Percentiles rank a stretch among this genome's conserved stretches.
Conservation (phyloP, 2,797 vertebrate species). For the Ptychobarbus kaznakovi region DNA sequence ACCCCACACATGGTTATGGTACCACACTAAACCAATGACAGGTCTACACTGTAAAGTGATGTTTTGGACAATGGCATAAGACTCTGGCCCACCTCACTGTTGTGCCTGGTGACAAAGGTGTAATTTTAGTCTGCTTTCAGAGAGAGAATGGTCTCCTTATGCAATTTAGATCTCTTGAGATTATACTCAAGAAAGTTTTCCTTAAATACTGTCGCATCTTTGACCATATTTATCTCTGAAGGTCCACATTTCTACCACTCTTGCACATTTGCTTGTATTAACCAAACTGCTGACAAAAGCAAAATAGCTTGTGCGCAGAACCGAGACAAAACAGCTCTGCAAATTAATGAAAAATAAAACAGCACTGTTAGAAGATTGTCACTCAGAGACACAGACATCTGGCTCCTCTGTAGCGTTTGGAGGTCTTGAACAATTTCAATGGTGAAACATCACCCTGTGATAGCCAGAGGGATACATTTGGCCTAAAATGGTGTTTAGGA, state of each 20-base stretch:
- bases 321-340: constrained; percentile 47
- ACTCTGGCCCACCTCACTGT: not conserved
- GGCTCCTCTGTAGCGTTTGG: constrained; percentile 20
- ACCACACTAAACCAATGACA: constrained; percentile 43
- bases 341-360: constrained; percentile 46
- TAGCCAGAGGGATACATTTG: constrained; percentile 11
- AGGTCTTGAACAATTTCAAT: constrained; percentile 38
- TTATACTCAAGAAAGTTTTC: constrained; percentile 51
- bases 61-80: constrained; percentile 46
- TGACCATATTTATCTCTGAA: constrained; percentile 2
- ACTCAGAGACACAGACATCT: constrained; percentile 41
- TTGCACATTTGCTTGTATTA: not conserved
- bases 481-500: constrained; percentile 14
- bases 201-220: constrained; percentile 46
- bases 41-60: constrained; percentile 47
- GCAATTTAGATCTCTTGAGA: constrained; percentile 25
- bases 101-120: constrained; percentile 44
- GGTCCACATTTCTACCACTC: not conserved
- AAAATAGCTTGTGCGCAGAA: constrained; percentile 37
- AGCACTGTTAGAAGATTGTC: constrained; percentile 32
- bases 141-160: not conserved
- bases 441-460: constrained; percentile 29
- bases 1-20: constrained; percentile 61
- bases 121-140: constrained; percentile 37
- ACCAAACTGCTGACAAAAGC: constrained; percentile 38